Evolutionary conservation across 1,140 invertebrate genomes (phyloP), one percentile per base, ranked within the genome.

Genomic region (Drosophila nigrodunni): DNA sequence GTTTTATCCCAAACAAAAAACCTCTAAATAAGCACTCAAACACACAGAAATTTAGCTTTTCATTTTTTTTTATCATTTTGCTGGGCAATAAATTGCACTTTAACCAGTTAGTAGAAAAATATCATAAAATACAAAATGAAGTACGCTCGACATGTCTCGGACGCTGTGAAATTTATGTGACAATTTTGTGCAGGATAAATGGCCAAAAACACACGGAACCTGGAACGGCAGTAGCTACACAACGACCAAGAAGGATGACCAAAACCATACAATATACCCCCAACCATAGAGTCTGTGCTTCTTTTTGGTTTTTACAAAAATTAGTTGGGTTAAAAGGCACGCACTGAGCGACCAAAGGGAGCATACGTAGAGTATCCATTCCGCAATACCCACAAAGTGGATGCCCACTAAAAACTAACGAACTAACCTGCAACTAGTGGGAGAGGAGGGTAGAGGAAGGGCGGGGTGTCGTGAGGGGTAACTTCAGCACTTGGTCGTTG

Each of bases 61-160:
- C 39, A 34, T 52, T 7, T 52, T 54, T 54, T 39, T 67, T 59
- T 41, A 30, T 30, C 25, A 30, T 30, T 25, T 30, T 41, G 55
- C 43, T 64, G 49, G 34, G 30, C 62, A 77, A 87, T 87, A 87
- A 86, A 86, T 87, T 83, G 80, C 44, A 47, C 57, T 82, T 72
- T 83, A 87, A 82, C 72, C 83, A 87, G 80, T 88, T 82, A 59
- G 44, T 30, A 34, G 57, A 76, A 74, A 81, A 88, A 88, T 86
- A 87, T 87, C 82, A 87, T 87, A 87, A 87, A 87, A 88, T 87
- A 88, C 83, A 64, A 87, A 88, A 87, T 87, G 82, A 88, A 88
- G 82, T 82, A 87, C 82, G 82, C 83, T 77, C 80, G 83, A 87
- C 83, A 77, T 88, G 83, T 64, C 80, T 80, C 64, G 80, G 82